A percentile compares a stretch with the other conserved stretches of the same genome.
Conservation (phyloP, 2,888 invertebrate genomes). For the Pachycephus smyrnensis region DNA sequence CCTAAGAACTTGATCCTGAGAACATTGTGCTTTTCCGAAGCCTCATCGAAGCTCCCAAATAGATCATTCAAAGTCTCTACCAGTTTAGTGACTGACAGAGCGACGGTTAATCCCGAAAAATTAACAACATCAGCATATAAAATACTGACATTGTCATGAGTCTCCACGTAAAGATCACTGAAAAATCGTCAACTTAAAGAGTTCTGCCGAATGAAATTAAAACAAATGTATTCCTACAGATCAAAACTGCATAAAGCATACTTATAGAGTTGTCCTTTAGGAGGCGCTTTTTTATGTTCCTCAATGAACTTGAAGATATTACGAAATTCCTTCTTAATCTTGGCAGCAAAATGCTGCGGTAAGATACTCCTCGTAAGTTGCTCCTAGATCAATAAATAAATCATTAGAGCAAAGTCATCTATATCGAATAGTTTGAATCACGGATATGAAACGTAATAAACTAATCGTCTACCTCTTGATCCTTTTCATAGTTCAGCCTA, state of each 20-base stretch:
- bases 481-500: conserved; percentile 83
- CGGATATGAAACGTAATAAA: neutral
- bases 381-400: conserved; percentile 70
- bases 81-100: conserved; percentile 82
- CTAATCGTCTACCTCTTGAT: conserved; percentile 78
- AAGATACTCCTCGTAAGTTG: conserved; percentile 87
- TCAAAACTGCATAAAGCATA: conserved; percentile 40
- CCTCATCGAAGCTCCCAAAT: conserved; percentile 91
- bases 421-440: neutral
- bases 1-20: conserved; percentile 92
- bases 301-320: conserved; percentile 66
- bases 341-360: conserved; percentile 83
- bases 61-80: conserved; percentile 91
- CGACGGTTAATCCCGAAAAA: conserved; percentile 89
- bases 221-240: conserved; percentile 1
- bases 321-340: conserved; percentile 71
- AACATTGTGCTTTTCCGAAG: conserved; percentile 85
- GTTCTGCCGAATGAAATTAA: neutral
- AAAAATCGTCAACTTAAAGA: conserved; percentile 48
- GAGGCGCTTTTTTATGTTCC: conserved; percentile 62
- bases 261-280: conserved; percentile 66
- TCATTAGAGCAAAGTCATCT: neutral
- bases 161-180: conserved; percentile 89
- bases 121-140: conserved; percentile 95
- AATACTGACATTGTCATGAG: conserved; percentile 89